Base-by-base conservation (phyloP, 2,113 vertebrate genomes). In the Phalacrocorax aristotelis region DNA sequence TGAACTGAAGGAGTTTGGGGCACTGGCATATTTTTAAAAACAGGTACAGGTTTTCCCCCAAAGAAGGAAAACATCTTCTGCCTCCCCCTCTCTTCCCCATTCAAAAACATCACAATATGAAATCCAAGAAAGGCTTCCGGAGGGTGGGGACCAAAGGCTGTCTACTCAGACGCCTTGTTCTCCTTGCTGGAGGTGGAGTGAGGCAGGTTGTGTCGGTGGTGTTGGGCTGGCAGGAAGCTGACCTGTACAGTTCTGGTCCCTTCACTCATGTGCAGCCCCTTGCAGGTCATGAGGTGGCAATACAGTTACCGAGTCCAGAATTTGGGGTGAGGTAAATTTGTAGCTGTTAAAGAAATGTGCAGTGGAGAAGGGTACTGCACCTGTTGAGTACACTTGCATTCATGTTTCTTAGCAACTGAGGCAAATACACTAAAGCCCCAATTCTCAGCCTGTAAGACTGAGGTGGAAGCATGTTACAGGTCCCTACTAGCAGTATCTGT, bases 381-480 rank as follows among this genome's bases (percentile, higher is more conserved):
- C 26, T 58, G 42, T 84, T 91, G 58, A 84, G 48, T 64, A 58
- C 15, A 8, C 25, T 70, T 30, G 46, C 40, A 4, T 87, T 70
- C 22, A 3, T 66, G 57, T 93, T 91, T 89, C 84, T 87, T 82
- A 75, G 78, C 78, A 90, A 79, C 74, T 89, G 69, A 78, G 69
- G 60, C 60, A 96, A 17, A 68, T n/a, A 9, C 18, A 34, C 22
- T 27, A 15, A 86, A 81, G 10, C 11, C 46, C 58, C 10, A 6
- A 2, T 69, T 77, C 57, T 87, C 66, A 61, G 42, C 17, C 55
- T 75, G 36, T 52, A 40, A 81, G 44, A 40, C 79, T 81, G 72
- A 87, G 60, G 46, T 89, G 44, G 64, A 66, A 87, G 51, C 52
- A 27, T 0, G 0, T 54, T 81, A 10, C 7, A 26, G 60, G 38